Conservation (phyloP, 35 echinoderm and acorn worm species). For the Lytechinus pictus region DNA sequence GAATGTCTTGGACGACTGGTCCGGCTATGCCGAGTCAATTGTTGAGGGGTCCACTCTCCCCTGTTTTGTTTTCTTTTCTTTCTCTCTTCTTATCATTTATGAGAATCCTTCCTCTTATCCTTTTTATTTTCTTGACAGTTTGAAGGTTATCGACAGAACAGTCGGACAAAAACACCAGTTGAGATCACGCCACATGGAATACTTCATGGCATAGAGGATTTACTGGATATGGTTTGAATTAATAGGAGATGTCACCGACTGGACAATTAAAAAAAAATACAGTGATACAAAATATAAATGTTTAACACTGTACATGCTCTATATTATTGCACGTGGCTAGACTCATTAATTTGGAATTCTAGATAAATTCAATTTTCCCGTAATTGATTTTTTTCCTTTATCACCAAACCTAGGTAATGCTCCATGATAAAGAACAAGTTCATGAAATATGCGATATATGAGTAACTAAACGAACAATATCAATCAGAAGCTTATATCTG, state of each 20-base stretch:
- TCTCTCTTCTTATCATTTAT: not conserved
- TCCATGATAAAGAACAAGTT: too few relatives aligned
- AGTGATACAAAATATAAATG: too few relatives aligned
- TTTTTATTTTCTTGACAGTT: not conserved
- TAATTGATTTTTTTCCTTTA: too few relatives aligned
- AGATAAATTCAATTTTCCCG: too few relatives aligned
- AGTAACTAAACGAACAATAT: too few relatives aligned
- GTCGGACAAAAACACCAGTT: not conserved
- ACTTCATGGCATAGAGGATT: not conserved
- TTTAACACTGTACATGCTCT: too few relatives aligned
- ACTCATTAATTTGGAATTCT: too few relatives aligned
- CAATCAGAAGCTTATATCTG: too few relatives aligned
- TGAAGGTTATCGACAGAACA: not conserved
- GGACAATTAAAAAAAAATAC: not conserved
- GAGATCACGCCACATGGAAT: not conserved
- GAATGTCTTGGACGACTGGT: slow-evolving; percentile 5
- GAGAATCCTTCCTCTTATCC: not conserved
- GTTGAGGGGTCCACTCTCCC: not conserved
- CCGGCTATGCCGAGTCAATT: not conserved
- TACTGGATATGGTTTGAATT: not conserved
- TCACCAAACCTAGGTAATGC: too few relatives aligned
- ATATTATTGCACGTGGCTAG: too few relatives aligned
- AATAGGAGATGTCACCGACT: not conserved
- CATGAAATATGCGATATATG: too few relatives aligned
- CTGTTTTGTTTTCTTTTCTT: not conserved